A percentile compares a stretch with the other conserved stretches of the same genome.
Evolutionary conservation across 2,113 vertebrate genomes (phyloP).

Genomic region (Grallaria varia): DNA sequence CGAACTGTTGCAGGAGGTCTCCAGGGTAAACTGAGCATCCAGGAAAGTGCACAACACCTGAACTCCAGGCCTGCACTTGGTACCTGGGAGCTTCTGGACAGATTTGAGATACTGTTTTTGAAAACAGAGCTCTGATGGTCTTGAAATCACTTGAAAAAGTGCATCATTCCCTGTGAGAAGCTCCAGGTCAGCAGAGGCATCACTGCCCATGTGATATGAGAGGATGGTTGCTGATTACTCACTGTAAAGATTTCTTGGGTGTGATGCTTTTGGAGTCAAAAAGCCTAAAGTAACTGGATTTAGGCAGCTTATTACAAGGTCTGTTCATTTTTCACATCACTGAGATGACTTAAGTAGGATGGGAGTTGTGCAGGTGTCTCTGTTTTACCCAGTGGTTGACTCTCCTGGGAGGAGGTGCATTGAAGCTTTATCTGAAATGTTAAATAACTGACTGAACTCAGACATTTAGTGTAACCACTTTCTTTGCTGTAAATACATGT

Average conservation of each 20-base stretch:
- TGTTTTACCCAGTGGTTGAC: neutral
- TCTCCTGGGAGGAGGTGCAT: neutral
- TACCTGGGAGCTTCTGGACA: neutral
- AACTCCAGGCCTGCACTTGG: neutral
- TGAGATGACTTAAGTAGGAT: neutral
- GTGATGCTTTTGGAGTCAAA: constrained; percentile 26
- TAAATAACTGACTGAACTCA: neutral
- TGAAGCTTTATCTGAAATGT: neutral
- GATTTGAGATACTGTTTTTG: neutral
- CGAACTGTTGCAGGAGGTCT: neutral
- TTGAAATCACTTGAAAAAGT: constrained; percentile 3
- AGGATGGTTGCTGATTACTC: neutral
- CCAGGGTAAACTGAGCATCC: neutral
- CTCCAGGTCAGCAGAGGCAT: neutral
- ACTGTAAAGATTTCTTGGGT: neutral
- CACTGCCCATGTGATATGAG: neutral
- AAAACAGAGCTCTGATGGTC: neutral
- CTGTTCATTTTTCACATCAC: neutral
- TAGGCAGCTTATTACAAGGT: neutral
- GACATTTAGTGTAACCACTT: neutral
- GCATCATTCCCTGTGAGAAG: neutral
- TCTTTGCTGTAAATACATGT: neutral
- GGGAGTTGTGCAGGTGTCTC: neutral
- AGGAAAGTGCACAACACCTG: neutral
- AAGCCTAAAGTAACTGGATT: neutral